These are phyloP conservation scores for Leistus spinibarbis DNA, from an alignment of 2,888 invertebrate genomes.

Conservation along the genomic window DNA sequence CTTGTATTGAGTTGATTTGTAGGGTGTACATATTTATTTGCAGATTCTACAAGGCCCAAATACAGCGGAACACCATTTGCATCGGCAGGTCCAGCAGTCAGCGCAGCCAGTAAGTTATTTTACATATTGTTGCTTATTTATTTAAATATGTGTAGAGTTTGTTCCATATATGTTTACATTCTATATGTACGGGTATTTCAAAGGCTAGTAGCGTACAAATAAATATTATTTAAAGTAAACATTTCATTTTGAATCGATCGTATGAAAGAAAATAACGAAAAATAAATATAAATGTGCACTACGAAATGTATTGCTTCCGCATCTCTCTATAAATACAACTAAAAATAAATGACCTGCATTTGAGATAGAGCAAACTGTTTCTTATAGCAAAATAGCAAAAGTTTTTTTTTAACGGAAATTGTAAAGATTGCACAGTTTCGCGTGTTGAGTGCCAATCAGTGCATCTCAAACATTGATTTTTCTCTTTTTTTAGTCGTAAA, in stretches of 20 bases:
- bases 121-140: no score
- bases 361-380: not conserved
- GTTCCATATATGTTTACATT: no score
- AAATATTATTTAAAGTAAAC: no score
- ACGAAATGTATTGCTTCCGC: not conserved
- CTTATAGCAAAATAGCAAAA: not conserved
- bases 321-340: not conserved
- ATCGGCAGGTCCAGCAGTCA: conserved; percentile 25
- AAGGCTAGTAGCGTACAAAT: no score
- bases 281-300: not conserved
- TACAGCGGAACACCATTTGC: conserved; percentile 17
- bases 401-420: not conserved
- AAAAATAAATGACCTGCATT: not conserved
- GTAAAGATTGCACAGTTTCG: not conserved
- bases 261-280: not conserved
- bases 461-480: not conserved
- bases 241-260: not conserved
- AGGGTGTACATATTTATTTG: not conserved
- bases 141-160: no score
- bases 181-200: no score
- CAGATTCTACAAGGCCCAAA: conserved; percentile 17
- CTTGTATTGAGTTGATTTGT: no score
- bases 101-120: conserved; percentile 24
- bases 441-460: not conserved
- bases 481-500: not conserved